Conservation (phyloP, 2,797 vertebrate species). For the Eremophila alpestris region DNA sequence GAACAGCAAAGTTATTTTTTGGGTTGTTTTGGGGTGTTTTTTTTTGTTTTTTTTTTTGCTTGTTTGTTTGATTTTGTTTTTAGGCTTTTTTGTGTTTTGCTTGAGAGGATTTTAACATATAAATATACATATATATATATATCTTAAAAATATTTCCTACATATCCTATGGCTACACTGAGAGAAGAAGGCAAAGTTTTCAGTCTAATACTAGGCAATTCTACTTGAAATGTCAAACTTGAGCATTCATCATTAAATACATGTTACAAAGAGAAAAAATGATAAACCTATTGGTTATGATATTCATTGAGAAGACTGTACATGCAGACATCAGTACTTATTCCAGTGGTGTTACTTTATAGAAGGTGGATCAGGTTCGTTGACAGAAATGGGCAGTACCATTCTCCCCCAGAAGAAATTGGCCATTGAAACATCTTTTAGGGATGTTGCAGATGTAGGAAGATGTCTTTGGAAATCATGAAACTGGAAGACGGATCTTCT, state of each 20-base stretch:
- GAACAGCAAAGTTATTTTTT: background rate
- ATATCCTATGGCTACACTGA: background rate
- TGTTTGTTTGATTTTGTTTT: background rate
- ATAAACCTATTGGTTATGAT: background rate
- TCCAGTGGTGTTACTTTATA: background rate
- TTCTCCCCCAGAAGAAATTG: background rate
- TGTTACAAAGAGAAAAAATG: background rate
- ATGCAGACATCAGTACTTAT: background rate
- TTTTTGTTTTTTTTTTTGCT: too few species aligned
- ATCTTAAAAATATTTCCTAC: background rate
- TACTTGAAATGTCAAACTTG: background rate
- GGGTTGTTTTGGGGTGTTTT: too few species aligned
- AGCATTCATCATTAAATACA: background rate
- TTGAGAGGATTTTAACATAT: background rate
- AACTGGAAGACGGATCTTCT: background rate
- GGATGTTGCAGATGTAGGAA: background rate
- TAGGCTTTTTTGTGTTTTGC: background rate
- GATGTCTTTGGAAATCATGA: background rate
- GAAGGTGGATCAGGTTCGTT: background rate
- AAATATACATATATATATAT: fast-evolving
- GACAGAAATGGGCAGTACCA: background rate
- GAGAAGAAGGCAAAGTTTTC: background rate
- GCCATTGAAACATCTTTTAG: background rate
- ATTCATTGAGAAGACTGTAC: background rate
- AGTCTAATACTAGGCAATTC: background rate